Evolutionary conservation across 1,140 invertebrate genomes (phyloP).

Genomic region (Drosophila prosaltans): DNA sequence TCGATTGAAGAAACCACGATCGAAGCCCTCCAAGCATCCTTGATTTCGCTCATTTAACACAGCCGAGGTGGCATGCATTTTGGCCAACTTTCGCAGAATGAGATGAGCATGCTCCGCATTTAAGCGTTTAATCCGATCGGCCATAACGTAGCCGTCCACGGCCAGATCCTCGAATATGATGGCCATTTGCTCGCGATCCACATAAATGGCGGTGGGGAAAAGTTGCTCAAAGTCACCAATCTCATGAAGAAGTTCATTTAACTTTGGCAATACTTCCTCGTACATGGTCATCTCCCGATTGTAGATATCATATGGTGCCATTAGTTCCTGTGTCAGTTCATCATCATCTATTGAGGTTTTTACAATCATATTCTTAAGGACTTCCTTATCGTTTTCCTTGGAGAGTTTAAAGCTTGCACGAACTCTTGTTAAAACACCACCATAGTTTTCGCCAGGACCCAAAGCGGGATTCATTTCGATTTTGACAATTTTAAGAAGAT

Average conservation of each 20-base stretch:
- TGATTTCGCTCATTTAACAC: constrained; percentile 68
- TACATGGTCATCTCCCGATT: constrained; percentile 81
- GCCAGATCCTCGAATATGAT: constrained; percentile 79
- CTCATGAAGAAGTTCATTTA: constrained; percentile 60
- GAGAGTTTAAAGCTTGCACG: constrained; percentile 40
- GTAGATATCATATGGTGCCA: constrained; percentile 75
- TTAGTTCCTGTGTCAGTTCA: constrained; percentile 63
- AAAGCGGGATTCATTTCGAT: constrained; percentile 66
- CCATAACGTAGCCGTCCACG: constrained; percentile 82
- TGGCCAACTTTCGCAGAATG: constrained; percentile 85
- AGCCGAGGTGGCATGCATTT: constrained; percentile 85
- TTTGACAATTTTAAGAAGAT: constrained; percentile 34
- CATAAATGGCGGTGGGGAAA: constrained; percentile 63
- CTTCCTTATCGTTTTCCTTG: background rate
- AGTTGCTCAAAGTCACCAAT: constrained; percentile 63
- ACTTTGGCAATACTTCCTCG: constrained; percentile 69
- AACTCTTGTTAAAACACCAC: constrained; percentile 67
- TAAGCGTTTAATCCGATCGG: constrained; percentile 84
- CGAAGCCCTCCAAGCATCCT: constrained; percentile 58
- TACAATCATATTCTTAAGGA: constrained; percentile 53
- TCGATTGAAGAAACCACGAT: constrained; percentile 75
- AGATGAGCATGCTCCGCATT: constrained; percentile 84
- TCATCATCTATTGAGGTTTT: constrained; percentile 76
- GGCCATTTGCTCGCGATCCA: constrained; percentile 63
- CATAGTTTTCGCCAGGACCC: constrained; percentile 80